These are phyloP conservation scores for Platycercus adscitus DNA, from an alignment of 2,113 vertebrate species.

Conservation along the genomic window DNA sequence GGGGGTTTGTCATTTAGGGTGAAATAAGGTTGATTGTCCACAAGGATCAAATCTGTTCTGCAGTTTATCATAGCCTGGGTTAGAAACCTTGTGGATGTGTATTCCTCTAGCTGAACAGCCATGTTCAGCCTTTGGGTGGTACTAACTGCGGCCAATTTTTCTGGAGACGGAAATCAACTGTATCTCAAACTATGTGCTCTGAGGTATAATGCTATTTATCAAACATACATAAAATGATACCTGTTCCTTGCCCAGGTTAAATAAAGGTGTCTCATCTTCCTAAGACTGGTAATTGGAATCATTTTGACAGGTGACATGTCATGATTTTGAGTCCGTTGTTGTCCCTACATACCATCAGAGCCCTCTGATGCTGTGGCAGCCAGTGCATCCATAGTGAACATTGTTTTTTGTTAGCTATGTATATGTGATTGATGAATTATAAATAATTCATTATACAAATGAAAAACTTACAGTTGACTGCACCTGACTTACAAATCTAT, in stretches of 20 bases:
- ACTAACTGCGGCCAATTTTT: neutral
- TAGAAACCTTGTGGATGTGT: neutral
- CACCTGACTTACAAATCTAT: neutral
- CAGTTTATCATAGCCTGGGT: neutral
- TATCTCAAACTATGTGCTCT: neutral
- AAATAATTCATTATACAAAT: neutral
- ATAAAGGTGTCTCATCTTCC: neutral
- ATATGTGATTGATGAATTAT: neutral
- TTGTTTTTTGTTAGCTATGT: neutral
- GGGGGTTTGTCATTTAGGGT: neutral
- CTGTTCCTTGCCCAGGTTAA: neutral
- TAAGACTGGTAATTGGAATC: neutral
- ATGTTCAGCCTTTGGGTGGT: neutral
- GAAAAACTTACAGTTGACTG: neutral
- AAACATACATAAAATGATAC: neutral
- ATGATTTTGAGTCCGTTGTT: neutral
- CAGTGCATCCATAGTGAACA: neutral
- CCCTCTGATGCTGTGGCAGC: neutral
- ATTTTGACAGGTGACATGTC: neutral
- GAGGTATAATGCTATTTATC: neutral
- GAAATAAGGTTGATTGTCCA: neutral
- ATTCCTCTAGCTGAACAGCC: neutral
- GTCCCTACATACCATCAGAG: neutral
- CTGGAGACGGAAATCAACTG: neutral
- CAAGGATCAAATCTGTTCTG: neutral